Evolutionary conservation across 2,888 invertebrate species (phyloP).

Genomic region (Unio delphinus): DNA sequence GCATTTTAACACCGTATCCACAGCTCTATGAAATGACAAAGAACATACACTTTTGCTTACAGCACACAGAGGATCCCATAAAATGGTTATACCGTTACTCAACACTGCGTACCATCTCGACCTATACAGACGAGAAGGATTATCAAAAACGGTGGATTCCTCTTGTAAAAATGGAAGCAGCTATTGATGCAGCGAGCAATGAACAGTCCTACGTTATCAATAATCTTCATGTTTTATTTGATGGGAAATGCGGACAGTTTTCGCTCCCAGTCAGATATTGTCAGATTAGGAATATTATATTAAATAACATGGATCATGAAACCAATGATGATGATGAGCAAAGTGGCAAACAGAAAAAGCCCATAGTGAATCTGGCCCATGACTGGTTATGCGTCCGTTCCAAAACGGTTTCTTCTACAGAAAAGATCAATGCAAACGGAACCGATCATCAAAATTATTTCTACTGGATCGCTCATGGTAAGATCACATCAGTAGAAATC

Average conservation of each 20-base stretch:
- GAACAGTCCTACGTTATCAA: slow-evolving; percentile 21
- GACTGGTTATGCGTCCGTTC: no score
- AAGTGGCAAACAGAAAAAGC: no score
- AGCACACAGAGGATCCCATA: slow-evolving; percentile 26
- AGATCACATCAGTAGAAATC: no score
- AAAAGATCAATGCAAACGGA: no score
- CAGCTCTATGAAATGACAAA: slow-evolving; percentile 23
- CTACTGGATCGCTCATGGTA: no score
- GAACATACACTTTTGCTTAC: slow-evolving; percentile 26
- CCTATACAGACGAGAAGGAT: slow-evolving; percentile 11
- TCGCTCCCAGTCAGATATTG: slow-evolving; percentile 13
- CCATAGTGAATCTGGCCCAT: no score
- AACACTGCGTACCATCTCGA: slow-evolving; percentile 12
- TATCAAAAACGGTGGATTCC: slow-evolving; percentile 29
- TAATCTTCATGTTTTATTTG: slow-evolving; percentile 22
- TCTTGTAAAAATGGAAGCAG: slow-evolving; percentile 33
- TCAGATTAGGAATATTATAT: slow-evolving; percentile 25
- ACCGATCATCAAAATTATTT: no score
- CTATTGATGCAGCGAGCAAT: slow-evolving; percentile 13
- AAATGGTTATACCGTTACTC: slow-evolving; percentile 16
- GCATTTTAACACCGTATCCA: slow-evolving; percentile 17
- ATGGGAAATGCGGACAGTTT: slow-evolving; percentile 14
- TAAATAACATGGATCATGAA: slow-evolving; percentile 2
- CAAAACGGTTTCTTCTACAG: no score
- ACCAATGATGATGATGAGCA: no score